Evolutionary conservation across 1,140 invertebrate species (phyloP).

Genomic region (Littorina saxatilis): DNA sequence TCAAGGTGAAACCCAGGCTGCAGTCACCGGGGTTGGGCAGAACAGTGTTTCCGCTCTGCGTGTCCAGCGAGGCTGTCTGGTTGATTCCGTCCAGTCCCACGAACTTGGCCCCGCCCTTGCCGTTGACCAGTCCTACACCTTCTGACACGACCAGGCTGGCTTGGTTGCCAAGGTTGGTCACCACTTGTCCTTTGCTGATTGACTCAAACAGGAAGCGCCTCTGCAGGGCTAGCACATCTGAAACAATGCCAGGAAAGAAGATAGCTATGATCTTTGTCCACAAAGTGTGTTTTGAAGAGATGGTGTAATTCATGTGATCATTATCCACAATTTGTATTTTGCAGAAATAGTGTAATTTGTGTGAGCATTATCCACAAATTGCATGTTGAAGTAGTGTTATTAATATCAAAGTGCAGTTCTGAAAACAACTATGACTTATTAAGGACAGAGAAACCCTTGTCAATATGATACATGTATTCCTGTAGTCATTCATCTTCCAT

Average conservation of each 20-base stretch:
- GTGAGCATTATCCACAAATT: no score
- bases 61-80: slow-evolving; percentile 38
- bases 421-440: no score
- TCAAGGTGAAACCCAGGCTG: slow-evolving; percentile 52
- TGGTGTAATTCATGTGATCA: no score
- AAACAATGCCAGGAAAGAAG: slow-evolving; percentile 29
- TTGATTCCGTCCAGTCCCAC: slow-evolving; percentile 41
- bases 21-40: slow-evolving; percentile 47
- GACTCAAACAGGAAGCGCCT: slow-evolving; percentile 42
- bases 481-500: no score
- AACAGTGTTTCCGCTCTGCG: background rate
- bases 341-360: no score
- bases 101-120: slow-evolving; percentile 44
- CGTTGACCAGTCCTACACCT: slow-evolving; percentile 37
- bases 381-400: no score
- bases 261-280: no score
- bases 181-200: slow-evolving; percentile 30
- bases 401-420: no score
- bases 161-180: slow-evolving; percentile 17
- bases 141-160: slow-evolving; percentile 5
- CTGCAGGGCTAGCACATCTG: slow-evolving; percentile 24
- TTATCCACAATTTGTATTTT: no score
- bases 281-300: no score
- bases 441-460: no score
- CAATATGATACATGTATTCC: no score